A percentile compares a stretch with the other conserved stretches of the same genome.
Conservation (phyloP, 1,140 invertebrate species). For the Holcopasites calliopsidis region DNA sequence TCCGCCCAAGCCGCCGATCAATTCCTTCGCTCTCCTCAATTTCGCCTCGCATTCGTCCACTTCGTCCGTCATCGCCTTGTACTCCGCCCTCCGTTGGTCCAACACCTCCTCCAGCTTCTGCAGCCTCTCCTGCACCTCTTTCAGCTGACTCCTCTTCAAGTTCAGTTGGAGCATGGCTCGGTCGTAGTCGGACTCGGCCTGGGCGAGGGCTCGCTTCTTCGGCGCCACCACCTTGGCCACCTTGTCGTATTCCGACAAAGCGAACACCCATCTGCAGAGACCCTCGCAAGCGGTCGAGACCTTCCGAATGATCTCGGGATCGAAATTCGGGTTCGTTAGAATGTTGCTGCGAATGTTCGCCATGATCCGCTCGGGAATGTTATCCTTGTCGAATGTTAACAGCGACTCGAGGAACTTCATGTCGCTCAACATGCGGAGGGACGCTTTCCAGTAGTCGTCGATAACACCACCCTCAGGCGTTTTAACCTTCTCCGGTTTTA, state of each 20-base stretch:
- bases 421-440: conserved; percentile 93
- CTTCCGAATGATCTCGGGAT: conserved; percentile 92
- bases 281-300: conserved; percentile 89
- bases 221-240: conserved; percentile 95
- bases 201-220: conserved; percentile 88
- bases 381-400: conserved; percentile 94
- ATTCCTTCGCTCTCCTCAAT: conserved; percentile 92
- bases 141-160: conserved; percentile 88
- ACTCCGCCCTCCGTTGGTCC: conserved; percentile 80
- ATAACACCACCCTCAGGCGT: conserved; percentile 72
- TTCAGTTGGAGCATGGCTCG: conserved; percentile 85
- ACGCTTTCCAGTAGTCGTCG: conserved; percentile 97
- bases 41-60: conserved; percentile 94
- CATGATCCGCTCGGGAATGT: conserved; percentile 91
- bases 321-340: conserved; percentile 92
- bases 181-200: conserved; percentile 87
- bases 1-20: conserved; percentile 92
- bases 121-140: conserved; percentile 83
- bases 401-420: conserved; percentile 93
- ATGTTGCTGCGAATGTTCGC: conserved; percentile 89
- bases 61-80: conserved; percentile 87
- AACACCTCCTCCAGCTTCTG: conserved; percentile 84
- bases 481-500: conserved; percentile 86
- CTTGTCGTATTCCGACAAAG: conserved; percentile 94
- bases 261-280: conserved; percentile 94